Conservation (phyloP, 2,797 vertebrate species). For the Microctenopoma stevenorrisi region DNA sequence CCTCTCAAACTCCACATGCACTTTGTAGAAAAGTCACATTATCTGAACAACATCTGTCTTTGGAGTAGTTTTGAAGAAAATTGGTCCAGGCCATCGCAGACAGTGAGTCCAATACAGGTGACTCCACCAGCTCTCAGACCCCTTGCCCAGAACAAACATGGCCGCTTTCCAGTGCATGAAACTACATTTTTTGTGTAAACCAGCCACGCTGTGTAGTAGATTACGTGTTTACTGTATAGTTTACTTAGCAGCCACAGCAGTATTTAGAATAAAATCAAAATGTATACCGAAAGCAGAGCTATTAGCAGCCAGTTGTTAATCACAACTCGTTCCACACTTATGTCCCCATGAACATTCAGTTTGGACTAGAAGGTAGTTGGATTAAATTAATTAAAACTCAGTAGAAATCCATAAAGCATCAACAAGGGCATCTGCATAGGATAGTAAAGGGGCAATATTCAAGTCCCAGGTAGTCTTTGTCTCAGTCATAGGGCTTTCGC, state of each 20-base stretch:
- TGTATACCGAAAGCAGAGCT: conserved; percentile 41
- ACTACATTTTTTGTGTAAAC: conserved; percentile 68
- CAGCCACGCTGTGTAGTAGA: conserved; percentile 52
- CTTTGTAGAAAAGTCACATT: conserved; percentile 45
- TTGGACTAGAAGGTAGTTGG: conserved; percentile 39
- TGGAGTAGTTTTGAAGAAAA: conserved; percentile 34
- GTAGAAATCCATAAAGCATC: conserved; percentile 49
- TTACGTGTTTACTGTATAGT: conserved; percentile 41
- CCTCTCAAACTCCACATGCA: conserved; percentile 48
- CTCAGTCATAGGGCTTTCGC: conserved; percentile 26
- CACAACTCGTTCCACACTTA: conserved; percentile 46
- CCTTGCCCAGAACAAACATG: conserved; percentile 53
- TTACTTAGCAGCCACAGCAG: conserved; percentile 67
- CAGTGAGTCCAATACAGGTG: conserved; percentile 21
- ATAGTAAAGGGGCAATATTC: conserved; percentile 34
- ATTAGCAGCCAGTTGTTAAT: conserved; percentile 53
- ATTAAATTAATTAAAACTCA: conserved; percentile 42
- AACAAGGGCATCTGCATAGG: conserved; percentile 56
- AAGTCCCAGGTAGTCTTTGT: conserved; percentile 23
- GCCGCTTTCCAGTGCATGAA: conserved; percentile 76
- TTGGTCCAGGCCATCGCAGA: conserved; percentile 15
- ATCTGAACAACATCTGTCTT: conserved; percentile 52
- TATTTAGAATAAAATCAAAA: conserved; percentile 46
- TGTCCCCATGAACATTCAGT: conserved; percentile 66
- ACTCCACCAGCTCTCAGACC: conserved; percentile 26